Evolutionary conservation across 1,140 invertebrate genomes (phyloP).

Genomic region (Drosophila gunungcola): DNA sequence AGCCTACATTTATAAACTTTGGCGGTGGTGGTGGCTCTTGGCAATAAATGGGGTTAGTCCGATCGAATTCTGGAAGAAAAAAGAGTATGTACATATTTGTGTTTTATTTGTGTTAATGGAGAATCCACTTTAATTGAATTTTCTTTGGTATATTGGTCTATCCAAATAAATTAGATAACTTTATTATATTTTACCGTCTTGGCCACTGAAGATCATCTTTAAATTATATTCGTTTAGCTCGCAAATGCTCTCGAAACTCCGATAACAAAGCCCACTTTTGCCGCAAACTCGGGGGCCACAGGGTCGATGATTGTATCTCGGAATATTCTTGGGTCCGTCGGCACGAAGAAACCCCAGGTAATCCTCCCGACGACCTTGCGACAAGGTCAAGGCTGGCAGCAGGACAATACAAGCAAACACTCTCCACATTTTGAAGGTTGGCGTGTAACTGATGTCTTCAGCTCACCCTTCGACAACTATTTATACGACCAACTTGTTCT

Average conservation of each 20-base stretch:
- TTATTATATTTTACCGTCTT: conserved; percentile 21
- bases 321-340: not conserved
- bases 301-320: not conserved
- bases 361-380: conserved; percentile 18
- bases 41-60: conserved; percentile 2
- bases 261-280: conserved; percentile 42
- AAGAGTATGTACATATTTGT: not conserved
- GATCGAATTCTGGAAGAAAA: conserved; percentile 4
- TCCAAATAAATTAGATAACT: no score
- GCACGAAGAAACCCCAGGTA: conserved; percentile 5
- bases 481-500: conserved; percentile 21
- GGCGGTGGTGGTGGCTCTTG: not conserved
- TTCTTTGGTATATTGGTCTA: no score
- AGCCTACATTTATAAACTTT: conserved; percentile 1
- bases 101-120: no score
- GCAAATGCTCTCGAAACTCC: conserved; percentile 44
- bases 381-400: conserved; percentile 2
- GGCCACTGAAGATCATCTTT: conserved; percentile 32
- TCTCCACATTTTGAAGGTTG: conserved; percentile 27
- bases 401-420: conserved; percentile 5
- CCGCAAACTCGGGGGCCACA: conserved; percentile 47
- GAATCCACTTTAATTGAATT: not conserved
- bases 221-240: conserved; percentile 38
- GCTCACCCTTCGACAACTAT: conserved; percentile 24
- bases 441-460: conserved; percentile 28